Conservation (phyloP, 1,140 invertebrate genomes). For the Steinernema khuongi region DNA sequence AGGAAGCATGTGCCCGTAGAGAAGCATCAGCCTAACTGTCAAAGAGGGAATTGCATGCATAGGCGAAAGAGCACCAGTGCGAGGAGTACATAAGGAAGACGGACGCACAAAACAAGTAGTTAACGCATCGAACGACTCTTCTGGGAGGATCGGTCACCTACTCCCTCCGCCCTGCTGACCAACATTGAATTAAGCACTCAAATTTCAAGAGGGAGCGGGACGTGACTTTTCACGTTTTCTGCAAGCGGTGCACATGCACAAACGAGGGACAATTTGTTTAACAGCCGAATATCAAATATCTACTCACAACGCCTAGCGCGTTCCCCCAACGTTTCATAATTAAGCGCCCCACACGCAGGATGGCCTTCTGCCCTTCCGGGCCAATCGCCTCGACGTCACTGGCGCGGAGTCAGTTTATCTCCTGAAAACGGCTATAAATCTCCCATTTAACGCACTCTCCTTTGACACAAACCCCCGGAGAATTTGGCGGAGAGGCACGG, state of each 20-base stretch:
- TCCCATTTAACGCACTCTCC: not conserved
- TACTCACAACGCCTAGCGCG: not conserved
- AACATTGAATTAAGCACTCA: not conserved
- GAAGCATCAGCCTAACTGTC: too few species aligned
- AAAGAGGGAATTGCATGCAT: too few species aligned
- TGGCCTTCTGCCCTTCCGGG: not conserved
- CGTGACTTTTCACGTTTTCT: not conserved
- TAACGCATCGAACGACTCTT: too few species aligned
- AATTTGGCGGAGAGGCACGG: not conserved
- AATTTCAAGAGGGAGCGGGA: not conserved
- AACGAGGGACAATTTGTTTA: not conserved
- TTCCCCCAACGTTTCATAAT: not conserved
- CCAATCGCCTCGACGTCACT: not conserved
- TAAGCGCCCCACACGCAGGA: not conserved
- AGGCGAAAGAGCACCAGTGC: too few species aligned
- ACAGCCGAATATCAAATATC: not conserved
- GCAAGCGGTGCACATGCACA: not conserved
- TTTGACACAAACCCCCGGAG: not conserved
- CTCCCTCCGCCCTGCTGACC: not conserved
- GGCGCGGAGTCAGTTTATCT: not conserved
- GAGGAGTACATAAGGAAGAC: too few species aligned
- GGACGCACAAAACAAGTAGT: too few species aligned
- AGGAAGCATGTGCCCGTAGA: too few species aligned
- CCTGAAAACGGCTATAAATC: conserved; percentile 6
- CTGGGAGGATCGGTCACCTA: too few species aligned